Percentiles rank a stretch among this genome's conserved stretches.
Conservation (phyloP, 2,113 vertebrate genomes). For the Scomber scombrus region DNA sequence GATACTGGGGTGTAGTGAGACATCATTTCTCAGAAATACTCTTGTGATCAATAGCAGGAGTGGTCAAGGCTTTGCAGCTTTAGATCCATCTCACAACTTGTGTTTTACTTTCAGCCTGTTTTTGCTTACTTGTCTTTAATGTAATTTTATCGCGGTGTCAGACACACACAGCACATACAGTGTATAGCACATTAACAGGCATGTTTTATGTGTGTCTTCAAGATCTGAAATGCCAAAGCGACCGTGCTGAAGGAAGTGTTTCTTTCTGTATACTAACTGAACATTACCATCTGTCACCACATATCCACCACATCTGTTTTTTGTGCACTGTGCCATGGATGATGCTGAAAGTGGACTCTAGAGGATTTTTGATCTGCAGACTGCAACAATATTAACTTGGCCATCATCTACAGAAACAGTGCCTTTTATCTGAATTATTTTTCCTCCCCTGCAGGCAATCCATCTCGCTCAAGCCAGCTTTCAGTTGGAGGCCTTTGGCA, state of each 20-base stretch:
- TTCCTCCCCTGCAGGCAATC: conserved; percentile 86
- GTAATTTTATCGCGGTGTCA: background rate
- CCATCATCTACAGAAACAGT: background rate
- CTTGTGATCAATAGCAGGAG: background rate
- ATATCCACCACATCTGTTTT: conserved; percentile 38
- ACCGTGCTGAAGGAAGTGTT: conserved; percentile 32
- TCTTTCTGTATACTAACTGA: conserved; percentile 31
- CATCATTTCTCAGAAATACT: background rate
- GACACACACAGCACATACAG: background rate
- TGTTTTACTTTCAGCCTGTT: background rate
- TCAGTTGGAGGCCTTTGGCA: conserved; percentile 95
- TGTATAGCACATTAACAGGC: conserved; percentile 16
- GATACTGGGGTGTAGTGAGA: background rate
- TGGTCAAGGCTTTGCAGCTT: conserved; percentile 2
- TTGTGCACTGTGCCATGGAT: conserved; percentile 16
- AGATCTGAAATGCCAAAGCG: conserved; percentile 18
- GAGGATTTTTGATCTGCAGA: conserved; percentile 8
- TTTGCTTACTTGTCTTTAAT: background rate
- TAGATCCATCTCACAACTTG: background rate
- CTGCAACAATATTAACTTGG: background rate
- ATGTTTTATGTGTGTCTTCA: conserved; percentile 4
- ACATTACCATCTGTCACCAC: conserved; percentile 54
- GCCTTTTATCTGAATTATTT: background rate
- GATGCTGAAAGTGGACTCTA: conserved; percentile 16
- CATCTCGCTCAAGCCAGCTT: conserved; percentile 97